Base-by-base conservation (phyloP, 1,140 invertebrate species). In the Drosophila subpulchrella region DNA sequence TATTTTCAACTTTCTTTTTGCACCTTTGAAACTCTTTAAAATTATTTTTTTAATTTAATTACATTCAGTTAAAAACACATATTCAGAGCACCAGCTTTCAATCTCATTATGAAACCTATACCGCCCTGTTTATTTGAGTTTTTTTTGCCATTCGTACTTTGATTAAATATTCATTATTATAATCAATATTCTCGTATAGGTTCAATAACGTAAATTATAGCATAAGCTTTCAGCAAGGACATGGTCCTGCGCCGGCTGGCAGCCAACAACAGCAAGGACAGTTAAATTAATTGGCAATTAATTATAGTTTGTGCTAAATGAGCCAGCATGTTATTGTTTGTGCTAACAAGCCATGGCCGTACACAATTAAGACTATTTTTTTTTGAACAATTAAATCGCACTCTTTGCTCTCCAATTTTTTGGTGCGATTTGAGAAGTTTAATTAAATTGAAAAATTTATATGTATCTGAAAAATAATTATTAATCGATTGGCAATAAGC, bases 221-320 rank as follows among this genome's bases (percentile, higher is more conserved):
- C 42, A 72, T 62, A 57, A 47, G 61, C 53, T 62, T 59, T 72
- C 62, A 61, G 42, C 55, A 72, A 61, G 60, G 66, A 47, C 67
- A 70, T 58, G 27, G 34, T 39, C 56, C 67, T 65, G 55, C 24
- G 53, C 30, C 27, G 50, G 51, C 50, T 62, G 38, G 32, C 50
- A 11, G 27, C 36, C 48, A 59, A 38, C 58, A 60, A 39, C 57
- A 51, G 41, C 47, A 51, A 46, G 59, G 71, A 61, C 63, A 42
- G 46, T 77, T 70, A 58, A 81, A 85, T 85, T 85, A 85, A 81
- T 81, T 81, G 63, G 44, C 68, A 56, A 85, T 85, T 81, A 85
- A 85, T 84, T 67, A 83, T 72, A 79, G 57, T 79, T 83, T 72
- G 58, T 59, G 71, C 71, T 79, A 68, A 78, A 78, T 70, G 65